These are phyloP conservation scores for Pogonus chalceus DNA, from an alignment of 1,140 invertebrate genomes.

Conservation along the genomic window DNA sequence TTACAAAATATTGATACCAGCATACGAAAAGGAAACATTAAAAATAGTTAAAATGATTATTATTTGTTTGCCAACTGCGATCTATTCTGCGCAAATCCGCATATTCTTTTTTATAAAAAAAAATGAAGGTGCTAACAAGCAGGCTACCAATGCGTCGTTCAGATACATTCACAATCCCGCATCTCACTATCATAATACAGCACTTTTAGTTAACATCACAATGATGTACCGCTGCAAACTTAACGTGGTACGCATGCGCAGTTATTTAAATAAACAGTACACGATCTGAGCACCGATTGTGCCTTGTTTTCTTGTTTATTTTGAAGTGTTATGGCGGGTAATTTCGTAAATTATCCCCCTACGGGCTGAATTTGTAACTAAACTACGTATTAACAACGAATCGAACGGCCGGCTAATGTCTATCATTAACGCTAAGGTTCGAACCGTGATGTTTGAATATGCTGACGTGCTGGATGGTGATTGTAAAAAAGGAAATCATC, in stretches of 20 bases:
- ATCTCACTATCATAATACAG: slow-evolving; percentile 12
- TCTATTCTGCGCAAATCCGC: too few species aligned
- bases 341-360: slow-evolving; percentile 36
- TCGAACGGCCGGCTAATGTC: slow-evolving; percentile 34
- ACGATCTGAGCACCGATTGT: slow-evolving; percentile 27
- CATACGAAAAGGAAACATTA: not conserved
- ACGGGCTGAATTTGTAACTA: slow-evolving; percentile 35
- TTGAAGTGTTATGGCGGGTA: slow-evolving; percentile 35
- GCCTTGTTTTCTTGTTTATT: slow-evolving; percentile 35
- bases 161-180: slow-evolving; percentile 4
- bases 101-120: too few species aligned
- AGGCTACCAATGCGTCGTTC: slow-evolving; percentile 10
- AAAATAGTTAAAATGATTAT: not conserved
- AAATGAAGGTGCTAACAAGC: slow-evolving; percentile 13
- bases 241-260: slow-evolving; percentile 9
- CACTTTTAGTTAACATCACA: not conserved
- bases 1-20: not conserved
- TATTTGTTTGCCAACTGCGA: too few species aligned
- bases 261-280: slow-evolving; percentile 34
- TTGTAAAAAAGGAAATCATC: not conserved
- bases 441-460: slow-evolving; percentile 38
- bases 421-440: slow-evolving; percentile 34
- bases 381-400: slow-evolving; percentile 36
- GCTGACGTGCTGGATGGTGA: slow-evolving; percentile 28
- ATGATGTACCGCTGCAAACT: not conserved